Percentiles rank a stretch among this genome's conserved stretches.
Conservation (phyloP, 2,888 invertebrate species). For the Villa cingulata region DNA sequence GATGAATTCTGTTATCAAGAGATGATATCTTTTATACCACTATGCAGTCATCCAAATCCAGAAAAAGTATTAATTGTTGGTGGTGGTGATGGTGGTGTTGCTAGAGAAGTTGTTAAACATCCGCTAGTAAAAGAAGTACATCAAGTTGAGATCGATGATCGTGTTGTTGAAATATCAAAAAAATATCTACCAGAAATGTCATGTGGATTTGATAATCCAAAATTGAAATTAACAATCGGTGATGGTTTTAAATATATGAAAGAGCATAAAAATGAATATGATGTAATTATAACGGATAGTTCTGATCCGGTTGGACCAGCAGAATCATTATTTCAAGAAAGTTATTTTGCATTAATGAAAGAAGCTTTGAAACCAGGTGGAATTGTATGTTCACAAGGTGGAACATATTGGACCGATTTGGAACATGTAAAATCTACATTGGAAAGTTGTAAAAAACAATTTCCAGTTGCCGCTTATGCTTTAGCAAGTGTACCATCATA, state of each 20-base stretch:
- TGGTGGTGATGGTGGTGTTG: slow-evolving; percentile 96
- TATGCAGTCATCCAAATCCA: slow-evolving; percentile 83
- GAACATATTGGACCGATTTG: slow-evolving; percentile 67
- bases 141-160: slow-evolving; percentile 90
- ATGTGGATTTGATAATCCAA: slow-evolving; percentile 67
- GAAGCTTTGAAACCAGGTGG: slow-evolving; percentile 72
- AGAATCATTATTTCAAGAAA: slow-evolving; percentile 47
- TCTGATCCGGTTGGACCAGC: slow-evolving; percentile 90
- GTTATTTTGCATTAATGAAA: slow-evolving; percentile 74
- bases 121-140: slow-evolving; percentile 72
- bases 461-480: slow-evolving; percentile 66
- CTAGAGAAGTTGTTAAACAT: slow-evolving; percentile 89
- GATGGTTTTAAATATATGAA: slow-evolving; percentile 95
- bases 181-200: slow-evolving; percentile 85
- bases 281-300: slow-evolving; percentile 96
- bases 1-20: slow-evolving; percentile 99
- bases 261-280: slow-evolving; percentile 70
- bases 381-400: slow-evolving; percentile 87
- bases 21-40: slow-evolving; percentile 89
- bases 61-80: slow-evolving; percentile 88
- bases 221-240: slow-evolving; percentile 68
- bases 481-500: slow-evolving; percentile 84
- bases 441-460: slow-evolving; percentile 60
- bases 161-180: slow-evolving; percentile 82
- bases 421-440: slow-evolving; percentile 64